Evolutionary conservation across 2,797 vertebrate genomes (phyloP).

Genomic region (Pitangus sulphuratus): DNA sequence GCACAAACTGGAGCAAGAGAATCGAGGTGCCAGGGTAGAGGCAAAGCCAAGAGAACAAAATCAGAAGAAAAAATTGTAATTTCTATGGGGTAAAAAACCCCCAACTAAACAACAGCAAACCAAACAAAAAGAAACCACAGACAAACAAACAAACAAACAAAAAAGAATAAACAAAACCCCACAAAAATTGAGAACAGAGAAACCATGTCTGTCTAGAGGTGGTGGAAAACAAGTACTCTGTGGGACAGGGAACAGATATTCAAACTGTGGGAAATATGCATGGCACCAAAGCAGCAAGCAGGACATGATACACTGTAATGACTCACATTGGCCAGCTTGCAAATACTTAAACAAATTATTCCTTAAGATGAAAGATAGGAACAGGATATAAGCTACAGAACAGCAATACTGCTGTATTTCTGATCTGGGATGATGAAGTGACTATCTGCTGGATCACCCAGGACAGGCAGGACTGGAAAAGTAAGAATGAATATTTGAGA

Average conservation of each 20-base stretch:
- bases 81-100: rapidly evolving
- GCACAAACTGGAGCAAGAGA: neutral
- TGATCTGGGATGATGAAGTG: neutral
- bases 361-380: neutral
- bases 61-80: neutral
- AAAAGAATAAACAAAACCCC: neutral
- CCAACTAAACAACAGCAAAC: neutral
- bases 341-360: neutral
- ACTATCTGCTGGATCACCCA: neutral
- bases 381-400: neutral
- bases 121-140: neutral
- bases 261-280: rapidly evolving
- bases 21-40: neutral
- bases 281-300: neutral
- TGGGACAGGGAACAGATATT: neutral
- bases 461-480: neutral
- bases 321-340: rapidly evolving
- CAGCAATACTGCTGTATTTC: neutral
- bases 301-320: neutral
- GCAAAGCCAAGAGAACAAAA: neutral
- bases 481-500: neutral
- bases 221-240: neutral
- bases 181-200: neutral
- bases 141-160: neutral
- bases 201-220: neutral